Percentiles rank a stretch among this genome's conserved stretches.
Conservation (phyloP, 2,113 vertebrate genomes). For the Polypterus senegalus region DNA sequence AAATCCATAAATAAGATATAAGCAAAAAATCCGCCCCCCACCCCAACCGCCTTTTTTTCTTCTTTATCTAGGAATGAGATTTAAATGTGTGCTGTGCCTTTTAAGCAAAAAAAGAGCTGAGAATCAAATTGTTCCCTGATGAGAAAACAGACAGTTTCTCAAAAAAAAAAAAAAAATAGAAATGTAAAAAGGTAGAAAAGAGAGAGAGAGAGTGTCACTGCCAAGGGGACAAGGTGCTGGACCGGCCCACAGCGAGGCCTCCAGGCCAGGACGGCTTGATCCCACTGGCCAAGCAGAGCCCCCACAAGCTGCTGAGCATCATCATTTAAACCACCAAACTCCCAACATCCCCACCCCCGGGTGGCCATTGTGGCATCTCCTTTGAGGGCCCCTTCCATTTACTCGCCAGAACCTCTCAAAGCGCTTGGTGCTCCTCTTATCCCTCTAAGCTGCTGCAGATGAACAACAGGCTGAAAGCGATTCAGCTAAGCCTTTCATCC, state of each 20-base stretch:
- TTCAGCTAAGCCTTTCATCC: conserved; percentile 83
- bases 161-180: neutral
- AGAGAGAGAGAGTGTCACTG: too few species aligned
- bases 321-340: conserved; percentile 48
- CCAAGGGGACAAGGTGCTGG: too few species aligned
- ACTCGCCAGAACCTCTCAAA: conserved; percentile 85
- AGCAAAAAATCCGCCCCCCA: conserved; percentile 40
- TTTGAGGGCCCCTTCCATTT: conserved; percentile 77
- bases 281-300: neutral
- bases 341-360: conserved; percentile 38
- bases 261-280: too few species aligned
- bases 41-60: conserved; percentile 21
- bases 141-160: conserved; percentile 16
- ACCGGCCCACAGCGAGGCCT: too few species aligned
- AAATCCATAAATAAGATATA: conserved; percentile 87
- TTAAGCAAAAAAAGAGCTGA: conserved; percentile 35
- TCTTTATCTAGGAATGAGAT: conserved; percentile 54
- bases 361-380: conserved; percentile 53
- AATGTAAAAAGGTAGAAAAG: conserved; percentile 9
- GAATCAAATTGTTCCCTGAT: conserved; percentile 26
- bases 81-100: conserved; percentile 48
- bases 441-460: conserved; percentile 74
- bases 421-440: conserved; percentile 78
- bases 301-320: conserved; percentile 32
- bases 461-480: conserved; percentile 90